Conservation (phyloP, 2,113 vertebrate genomes). For the Plectropomus leopardus region DNA sequence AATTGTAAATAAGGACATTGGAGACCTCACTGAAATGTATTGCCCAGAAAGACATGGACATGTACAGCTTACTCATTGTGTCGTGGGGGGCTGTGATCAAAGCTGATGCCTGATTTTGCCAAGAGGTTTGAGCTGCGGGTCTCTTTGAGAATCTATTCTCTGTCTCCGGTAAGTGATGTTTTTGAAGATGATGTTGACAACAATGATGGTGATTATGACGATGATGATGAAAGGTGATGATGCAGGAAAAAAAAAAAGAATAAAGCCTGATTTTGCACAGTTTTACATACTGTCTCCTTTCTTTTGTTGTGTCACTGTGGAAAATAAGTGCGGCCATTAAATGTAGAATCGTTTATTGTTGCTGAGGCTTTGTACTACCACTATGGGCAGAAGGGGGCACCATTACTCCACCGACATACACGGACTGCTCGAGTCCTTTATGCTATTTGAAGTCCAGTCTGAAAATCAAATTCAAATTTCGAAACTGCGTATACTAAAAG, state of each 20-base stretch:
- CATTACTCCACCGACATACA: constrained; percentile 50
- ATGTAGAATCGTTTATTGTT: neutral
- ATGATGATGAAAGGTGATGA: constrained; percentile 51
- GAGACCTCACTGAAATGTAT: constrained; percentile 56
- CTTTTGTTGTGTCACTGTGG: constrained; percentile 48
- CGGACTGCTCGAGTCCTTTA: neutral
- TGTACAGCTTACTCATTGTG: constrained; percentile 49
- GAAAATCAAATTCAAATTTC: no score
- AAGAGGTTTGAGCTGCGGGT: constrained; percentile 43
- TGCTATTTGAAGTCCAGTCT: constrained; percentile 2
- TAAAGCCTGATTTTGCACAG: constrained; percentile 87
- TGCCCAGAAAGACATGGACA: constrained; percentile 55
- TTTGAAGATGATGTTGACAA: constrained; percentile 68
- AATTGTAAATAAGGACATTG: constrained; percentile 70
- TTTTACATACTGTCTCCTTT: constrained; percentile 74
- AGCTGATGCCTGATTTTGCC: constrained; percentile 63
- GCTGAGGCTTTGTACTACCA: constrained; percentile 3
- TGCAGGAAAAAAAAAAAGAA: constrained; percentile 67
- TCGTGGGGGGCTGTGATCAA: constrained; percentile 55
- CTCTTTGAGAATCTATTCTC: constrained; percentile 58
- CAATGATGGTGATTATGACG: constrained; percentile 62
- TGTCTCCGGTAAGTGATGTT: constrained; percentile 59
- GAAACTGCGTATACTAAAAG: no score
- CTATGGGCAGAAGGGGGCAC: constrained; percentile 72
- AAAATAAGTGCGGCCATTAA: constrained; percentile 10